A percentile compares a stretch with the other conserved stretches of the same genome.
Conservation (phyloP, 2,888 invertebrate genomes). For the Sinodicranocentrus sp. region DNA sequence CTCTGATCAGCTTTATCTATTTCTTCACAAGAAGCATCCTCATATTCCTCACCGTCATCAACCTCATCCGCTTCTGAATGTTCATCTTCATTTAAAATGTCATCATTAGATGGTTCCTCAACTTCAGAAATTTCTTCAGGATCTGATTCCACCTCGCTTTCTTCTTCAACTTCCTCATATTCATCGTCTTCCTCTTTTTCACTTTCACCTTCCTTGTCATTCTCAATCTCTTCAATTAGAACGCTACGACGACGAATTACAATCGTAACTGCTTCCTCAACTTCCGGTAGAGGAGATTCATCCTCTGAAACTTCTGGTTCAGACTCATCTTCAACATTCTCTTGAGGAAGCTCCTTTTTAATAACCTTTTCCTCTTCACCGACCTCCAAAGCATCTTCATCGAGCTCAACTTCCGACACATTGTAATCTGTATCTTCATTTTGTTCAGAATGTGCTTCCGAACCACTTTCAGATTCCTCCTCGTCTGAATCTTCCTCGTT, state of each 20-base stretch:
- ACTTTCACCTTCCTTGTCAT: constrained; percentile 35
- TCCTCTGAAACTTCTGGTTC: too few relatives aligned
- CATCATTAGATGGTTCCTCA: background rate
- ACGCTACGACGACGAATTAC: too few relatives aligned
- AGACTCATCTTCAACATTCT: too few relatives aligned
- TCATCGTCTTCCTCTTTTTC: constrained; percentile 22
- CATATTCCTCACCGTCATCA: background rate
- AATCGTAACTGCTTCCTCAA: too few relatives aligned
- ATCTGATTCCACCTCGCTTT: background rate
- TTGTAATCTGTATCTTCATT: too few relatives aligned
- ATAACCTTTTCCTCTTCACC: too few relatives aligned
- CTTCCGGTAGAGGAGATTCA: too few relatives aligned
- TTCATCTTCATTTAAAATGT: constrained; percentile 20
- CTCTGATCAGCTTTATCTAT: too few relatives aligned
- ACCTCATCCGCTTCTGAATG: background rate
- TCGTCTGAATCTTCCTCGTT: background rate
- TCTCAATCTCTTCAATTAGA: constrained; percentile 26
- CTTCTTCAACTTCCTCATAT: constrained; percentile 15
- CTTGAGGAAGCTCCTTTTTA: too few relatives aligned
- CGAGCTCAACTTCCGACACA: too few relatives aligned
- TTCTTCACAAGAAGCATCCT: constrained; percentile 6
- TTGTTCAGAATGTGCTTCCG: background rate
- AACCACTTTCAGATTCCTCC: constrained; percentile 15
- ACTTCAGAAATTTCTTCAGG: background rate
- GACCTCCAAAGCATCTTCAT: too few relatives aligned